phyloP scores from a whole-genome alignment of 2,113 vertebrate genomes.

The Cyanocitta stelleri region DNA sequence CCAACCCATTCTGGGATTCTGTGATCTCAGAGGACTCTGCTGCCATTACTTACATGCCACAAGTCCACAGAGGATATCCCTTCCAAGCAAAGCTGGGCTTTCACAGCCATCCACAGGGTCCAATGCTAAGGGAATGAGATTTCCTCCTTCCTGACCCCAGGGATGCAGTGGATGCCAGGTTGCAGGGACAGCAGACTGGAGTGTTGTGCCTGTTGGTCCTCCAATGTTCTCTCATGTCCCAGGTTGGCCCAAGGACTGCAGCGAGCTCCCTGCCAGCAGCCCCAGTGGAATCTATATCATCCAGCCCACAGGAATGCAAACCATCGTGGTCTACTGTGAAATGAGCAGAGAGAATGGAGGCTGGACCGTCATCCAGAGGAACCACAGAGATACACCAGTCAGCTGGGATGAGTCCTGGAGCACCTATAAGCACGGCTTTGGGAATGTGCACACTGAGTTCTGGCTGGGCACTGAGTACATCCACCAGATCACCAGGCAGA shows the following conservation, averaged over 20 bases:
- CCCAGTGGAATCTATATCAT: not conserved
- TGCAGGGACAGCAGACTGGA: not conserved
- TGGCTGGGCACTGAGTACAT: slow-evolving; percentile 48
- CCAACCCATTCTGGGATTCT: not conserved
- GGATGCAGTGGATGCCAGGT: not conserved
- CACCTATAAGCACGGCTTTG: slow-evolving; percentile 47
- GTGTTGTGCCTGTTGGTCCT: not conserved
- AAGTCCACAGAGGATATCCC: not conserved
- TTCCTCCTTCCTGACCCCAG: not conserved
- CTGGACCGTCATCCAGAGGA: slow-evolving; percentile 50
- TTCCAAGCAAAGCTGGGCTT: not conserved
- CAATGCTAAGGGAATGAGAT: not conserved
- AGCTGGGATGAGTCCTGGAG: slow-evolving; percentile 38
- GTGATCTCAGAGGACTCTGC: not conserved
- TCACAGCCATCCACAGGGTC: not conserved
- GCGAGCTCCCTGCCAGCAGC: not conserved
- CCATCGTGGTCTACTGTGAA: not conserved
- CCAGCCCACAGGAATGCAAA: not conserved
- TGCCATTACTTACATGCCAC: not conserved
- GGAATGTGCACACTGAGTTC: not conserved
- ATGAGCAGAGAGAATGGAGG: not conserved
- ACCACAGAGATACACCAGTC: not conserved
- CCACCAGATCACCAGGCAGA: slow-evolving; percentile 10
- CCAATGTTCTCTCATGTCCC: not conserved
- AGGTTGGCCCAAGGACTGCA: slow-evolving; percentile 28